A percentile compares a stretch with the other conserved stretches of the same genome.
Conservation (phyloP, 2,113 vertebrate species). For the Crypturellus undulatus region DNA sequence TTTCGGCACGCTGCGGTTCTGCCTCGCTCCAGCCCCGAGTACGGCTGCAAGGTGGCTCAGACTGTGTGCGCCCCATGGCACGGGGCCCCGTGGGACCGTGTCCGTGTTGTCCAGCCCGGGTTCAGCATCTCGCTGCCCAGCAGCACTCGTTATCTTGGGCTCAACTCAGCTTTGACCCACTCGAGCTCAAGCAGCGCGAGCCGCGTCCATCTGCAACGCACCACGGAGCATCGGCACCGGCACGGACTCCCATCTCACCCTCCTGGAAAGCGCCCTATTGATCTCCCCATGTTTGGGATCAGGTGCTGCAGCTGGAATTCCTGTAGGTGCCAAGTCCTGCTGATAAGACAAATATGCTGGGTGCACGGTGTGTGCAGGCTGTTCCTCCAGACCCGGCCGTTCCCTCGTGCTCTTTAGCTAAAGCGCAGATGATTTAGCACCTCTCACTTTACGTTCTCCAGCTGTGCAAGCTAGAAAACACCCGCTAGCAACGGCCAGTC, state of each 20-base stretch:
- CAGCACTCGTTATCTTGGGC: background rate
- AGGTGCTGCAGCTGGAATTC: background rate
- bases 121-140: background rate
- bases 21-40: background rate
- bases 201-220: background rate
- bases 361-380: fast-evolving
- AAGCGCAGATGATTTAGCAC: background rate
- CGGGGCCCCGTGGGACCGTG: background rate
- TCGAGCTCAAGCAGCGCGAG: background rate
- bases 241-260: fast-evolving
- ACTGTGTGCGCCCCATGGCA: background rate
- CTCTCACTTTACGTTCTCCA: background rate
- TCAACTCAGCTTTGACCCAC: background rate
- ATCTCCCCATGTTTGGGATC: background rate
- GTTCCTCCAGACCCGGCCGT: background rate
- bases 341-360: background rate
- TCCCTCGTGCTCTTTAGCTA: background rate
- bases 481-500: background rate
- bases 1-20: background rate
- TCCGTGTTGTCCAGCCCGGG: background rate
- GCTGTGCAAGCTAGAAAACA: background rate
- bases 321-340: background rate
- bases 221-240: fast-evolving
- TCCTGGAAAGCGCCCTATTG: background rate
- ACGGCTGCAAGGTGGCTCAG: background rate